Conservation (phyloP, 2,888 invertebrate species). For the Drosophila vallismaia region DNA sequence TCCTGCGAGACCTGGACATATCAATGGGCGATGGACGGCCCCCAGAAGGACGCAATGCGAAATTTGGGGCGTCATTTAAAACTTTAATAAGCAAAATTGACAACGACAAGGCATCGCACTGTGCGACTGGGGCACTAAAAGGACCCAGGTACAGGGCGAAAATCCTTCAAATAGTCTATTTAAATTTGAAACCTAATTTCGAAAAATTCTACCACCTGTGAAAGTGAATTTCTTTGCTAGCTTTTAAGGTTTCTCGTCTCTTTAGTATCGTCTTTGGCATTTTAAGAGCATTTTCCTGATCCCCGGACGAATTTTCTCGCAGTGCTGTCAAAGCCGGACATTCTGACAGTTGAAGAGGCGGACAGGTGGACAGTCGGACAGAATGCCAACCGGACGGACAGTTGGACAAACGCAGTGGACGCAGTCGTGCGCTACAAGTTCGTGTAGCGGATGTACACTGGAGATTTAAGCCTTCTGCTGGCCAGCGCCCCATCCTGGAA, state of each 20-base stretch:
- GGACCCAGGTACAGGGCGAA: constrained; percentile 10
- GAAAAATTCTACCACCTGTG: not conserved
- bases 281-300: not conserved
- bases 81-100: constrained; percentile 77
- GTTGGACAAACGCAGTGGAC: constrained; percentile 48
- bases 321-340: constrained; percentile 34
- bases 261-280: not conserved
- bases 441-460: constrained; percentile 74
- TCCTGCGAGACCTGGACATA: constrained; percentile 47
- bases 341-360: constrained; percentile 8
- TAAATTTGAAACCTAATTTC: not conserved
- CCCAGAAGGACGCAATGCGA: constrained; percentile 59
- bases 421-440: constrained; percentile 74
- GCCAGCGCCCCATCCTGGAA: constrained; percentile 37
- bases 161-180: not conserved
- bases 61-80: constrained; percentile 77
- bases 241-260: not conserved
- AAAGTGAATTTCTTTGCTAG: not conserved
- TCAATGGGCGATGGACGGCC: constrained; percentile 56
- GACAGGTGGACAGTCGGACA: constrained; percentile 2
- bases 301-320: constrained; percentile 5
- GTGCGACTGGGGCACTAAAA: constrained; percentile 25
- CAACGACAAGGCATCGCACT: constrained; percentile 55
- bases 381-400: constrained; percentile 13
- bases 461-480: constrained; percentile 69